Percentiles rank a stretch among this genome's conserved stretches.
Evolutionary conservation across 2,797 vertebrate genomes (phyloP).

Genomic region (Helicolenus hilgendorfi): DNA sequence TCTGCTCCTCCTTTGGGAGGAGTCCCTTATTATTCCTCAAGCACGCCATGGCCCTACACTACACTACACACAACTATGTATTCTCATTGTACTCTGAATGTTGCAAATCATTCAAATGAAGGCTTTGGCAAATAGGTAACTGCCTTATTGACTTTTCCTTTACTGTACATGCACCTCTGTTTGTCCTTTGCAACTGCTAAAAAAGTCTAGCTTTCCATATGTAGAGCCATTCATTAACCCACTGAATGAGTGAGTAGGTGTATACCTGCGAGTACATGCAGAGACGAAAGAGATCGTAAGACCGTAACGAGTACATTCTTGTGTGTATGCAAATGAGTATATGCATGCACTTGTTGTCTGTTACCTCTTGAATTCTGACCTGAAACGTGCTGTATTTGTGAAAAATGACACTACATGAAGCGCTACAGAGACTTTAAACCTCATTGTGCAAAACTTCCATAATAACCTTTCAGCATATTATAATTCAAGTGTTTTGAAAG

Average conservation of each 20-base stretch:
- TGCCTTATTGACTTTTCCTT: not conserved
- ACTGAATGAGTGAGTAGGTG: slow-evolving; percentile 25
- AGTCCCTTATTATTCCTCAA: slow-evolving; percentile 46
- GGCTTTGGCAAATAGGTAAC: not conserved
- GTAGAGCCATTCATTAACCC: not conserved
- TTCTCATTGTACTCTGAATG: not conserved
- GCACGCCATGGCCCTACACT: slow-evolving; percentile 20
- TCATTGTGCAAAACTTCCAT: no score
- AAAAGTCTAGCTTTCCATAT: not conserved
- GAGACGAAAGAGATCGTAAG: not conserved
- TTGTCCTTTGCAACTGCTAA: not conserved
- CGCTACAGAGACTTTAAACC: not conserved
- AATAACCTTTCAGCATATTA: no score
- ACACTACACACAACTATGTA: not conserved
- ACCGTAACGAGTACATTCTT: slow-evolving; percentile 41
- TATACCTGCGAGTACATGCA: slow-evolving; percentile 48
- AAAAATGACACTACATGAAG: slow-evolving; percentile 7
- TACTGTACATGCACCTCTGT: not conserved
- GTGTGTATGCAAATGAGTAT: slow-evolving; percentile 20
- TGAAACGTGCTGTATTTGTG: not conserved
- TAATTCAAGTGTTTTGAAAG: no score
- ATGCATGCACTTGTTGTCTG: not conserved
- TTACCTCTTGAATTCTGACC: not conserved
- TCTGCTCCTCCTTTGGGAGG: slow-evolving; percentile 55
- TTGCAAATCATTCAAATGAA: not conserved